A percentile compares a stretch with the other conserved stretches of the same genome.
Evolutionary conservation across 2,113 vertebrate species (phyloP).

Genomic region (Caretta caretta): DNA sequence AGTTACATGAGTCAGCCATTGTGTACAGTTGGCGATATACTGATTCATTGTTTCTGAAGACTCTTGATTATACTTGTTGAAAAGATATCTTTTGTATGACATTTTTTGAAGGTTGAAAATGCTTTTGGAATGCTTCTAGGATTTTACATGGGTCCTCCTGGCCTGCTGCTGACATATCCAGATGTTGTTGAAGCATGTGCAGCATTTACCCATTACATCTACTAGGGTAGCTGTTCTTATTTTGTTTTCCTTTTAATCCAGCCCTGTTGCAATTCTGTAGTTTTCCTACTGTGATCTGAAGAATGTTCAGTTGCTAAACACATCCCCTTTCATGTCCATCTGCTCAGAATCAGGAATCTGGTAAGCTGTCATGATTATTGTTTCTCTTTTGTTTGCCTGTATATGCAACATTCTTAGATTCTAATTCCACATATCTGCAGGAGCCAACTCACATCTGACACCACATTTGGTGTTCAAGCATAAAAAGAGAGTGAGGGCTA

Average conservation of each 20-base stretch:
- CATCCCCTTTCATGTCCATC: background rate
- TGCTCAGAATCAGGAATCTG: background rate
- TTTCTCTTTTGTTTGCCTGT: background rate
- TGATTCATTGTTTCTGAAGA: background rate
- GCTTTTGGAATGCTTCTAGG: background rate
- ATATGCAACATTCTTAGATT: background rate
- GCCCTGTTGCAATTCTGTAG: background rate
- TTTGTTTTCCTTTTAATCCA: background rate
- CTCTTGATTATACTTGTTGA: background rate
- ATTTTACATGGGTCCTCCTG: background rate
- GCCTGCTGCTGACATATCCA: background rate
- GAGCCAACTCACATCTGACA: background rate
- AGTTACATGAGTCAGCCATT: background rate
- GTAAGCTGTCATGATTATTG: background rate
- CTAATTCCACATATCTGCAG: background rate
- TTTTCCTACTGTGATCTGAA: background rate
- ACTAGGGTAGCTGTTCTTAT: background rate
- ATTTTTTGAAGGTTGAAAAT: background rate
- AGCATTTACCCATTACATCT: background rate
- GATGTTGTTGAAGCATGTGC: background rate
- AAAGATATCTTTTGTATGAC: background rate
- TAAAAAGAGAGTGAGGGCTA: background rate
- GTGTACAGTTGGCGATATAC: background rate
- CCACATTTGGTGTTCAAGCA: background rate
- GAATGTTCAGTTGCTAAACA: background rate